Evolutionary conservation across 2,113 vertebrate genomes (phyloP), one percentile per base, ranked within the genome.

Genomic region (Cichladusa arquata): DNA sequence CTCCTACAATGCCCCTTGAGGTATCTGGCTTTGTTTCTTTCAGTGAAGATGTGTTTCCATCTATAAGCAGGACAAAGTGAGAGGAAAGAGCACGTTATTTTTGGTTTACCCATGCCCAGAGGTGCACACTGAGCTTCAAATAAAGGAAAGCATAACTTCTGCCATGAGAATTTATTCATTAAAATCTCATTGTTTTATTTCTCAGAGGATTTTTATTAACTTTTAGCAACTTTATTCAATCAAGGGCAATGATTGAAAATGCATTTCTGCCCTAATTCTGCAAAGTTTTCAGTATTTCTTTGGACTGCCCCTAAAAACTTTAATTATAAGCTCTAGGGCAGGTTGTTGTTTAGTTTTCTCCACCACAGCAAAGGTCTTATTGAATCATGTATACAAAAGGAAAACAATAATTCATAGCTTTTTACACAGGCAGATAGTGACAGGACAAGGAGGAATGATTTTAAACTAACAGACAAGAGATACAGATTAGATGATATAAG

Each of bases 141-240:
- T 92, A 95, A 74, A 69, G 62, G 24, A 65, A 79, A 82, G 86
- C 42, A 56, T 60, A 62, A 36, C 28, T 86, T 67, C 74, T 82
- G 50, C 71, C 79, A 48, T 90, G 94, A 96, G 92, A 96, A 87
- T 94, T 95, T 77, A 36, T 87, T 95, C 91, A 95, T 95, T 97
- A 96, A 96, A 95, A 92, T 66, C 92, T 95, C 81, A 82, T 93
- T 92, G 72, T 81, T 86, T 95, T 70, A 96, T 93, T 94, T 96
- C 93, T 94, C 94, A 86, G 62, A 94, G 94, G 93, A 89, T 80
- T 93, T 95, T 90, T 70, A 96, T 95, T 95, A 96, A 95, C 74
- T 93, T 84, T 78, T 86, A 83, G 57, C 34, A 87, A 95, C 73
- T 91, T 90, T 70, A 61, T 93, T 80, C 58, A 88, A 73, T 88